phyloP scores from a whole-genome alignment of 2,797 vertebrate species.

The Brachyrhaphis roseni region DNA sequence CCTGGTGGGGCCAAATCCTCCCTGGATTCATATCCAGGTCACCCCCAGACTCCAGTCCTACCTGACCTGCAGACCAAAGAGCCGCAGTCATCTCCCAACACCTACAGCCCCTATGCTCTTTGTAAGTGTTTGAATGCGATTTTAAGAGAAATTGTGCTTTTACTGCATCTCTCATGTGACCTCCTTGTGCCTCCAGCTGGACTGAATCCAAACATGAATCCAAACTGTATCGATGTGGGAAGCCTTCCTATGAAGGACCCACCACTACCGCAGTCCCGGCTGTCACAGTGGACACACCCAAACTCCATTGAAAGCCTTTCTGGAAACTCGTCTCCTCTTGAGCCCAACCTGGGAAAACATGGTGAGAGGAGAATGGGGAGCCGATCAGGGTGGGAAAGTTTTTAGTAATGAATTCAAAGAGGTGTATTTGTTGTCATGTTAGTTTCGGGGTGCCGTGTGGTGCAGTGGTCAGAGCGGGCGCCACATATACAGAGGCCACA shows the following conservation, averaged over 20 bases:
- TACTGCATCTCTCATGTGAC: background rate
- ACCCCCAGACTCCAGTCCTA: conserved; percentile 90
- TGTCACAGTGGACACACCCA: conserved; percentile 98
- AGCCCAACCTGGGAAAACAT: conserved; percentile 92
- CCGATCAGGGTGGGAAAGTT: background rate
- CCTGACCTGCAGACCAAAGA: conserved; percentile 99
- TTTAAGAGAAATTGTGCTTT: background rate
- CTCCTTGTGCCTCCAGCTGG: conserved; percentile 80
- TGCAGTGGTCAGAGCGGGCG: too few species aligned
- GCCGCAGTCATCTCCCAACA: conserved; percentile 92
- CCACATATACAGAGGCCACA: too few species aligned
- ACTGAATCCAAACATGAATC: conserved; percentile 94
- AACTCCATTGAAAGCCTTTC: conserved; percentile 93
- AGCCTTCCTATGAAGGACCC: conserved; percentile 93
- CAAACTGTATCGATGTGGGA: conserved; percentile 94
- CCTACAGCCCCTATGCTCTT: conserved; percentile 92
- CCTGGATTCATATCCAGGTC: conserved; percentile 93
- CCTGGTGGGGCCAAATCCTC: conserved; percentile 88
- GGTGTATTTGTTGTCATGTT: background rate
- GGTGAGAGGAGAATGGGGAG: conserved; percentile 74
- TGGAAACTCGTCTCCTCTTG: conserved; percentile 90
- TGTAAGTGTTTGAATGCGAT: conserved; percentile 79
- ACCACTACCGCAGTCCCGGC: conserved; percentile 94
- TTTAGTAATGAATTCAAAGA: background rate
- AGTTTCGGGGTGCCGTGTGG: background rate